phyloP scores from a whole-genome alignment of 2,113 vertebrate genomes.

The Sphyrna mokarran region DNA sequence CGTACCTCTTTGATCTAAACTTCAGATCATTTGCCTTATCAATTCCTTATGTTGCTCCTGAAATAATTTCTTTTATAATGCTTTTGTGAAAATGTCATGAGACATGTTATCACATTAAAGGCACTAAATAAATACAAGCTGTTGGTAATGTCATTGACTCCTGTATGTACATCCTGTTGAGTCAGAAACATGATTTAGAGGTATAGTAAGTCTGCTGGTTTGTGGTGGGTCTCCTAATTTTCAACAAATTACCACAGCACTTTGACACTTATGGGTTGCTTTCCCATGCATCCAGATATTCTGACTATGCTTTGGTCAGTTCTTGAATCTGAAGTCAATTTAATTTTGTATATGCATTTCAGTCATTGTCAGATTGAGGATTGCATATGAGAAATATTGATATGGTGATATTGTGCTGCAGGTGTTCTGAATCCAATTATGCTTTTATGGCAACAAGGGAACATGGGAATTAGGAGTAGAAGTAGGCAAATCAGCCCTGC shows the following conservation, averaged over 20 bases:
- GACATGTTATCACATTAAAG: too few species aligned
- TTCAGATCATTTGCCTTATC: too few species aligned
- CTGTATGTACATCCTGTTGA: neutral
- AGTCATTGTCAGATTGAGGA: neutral
- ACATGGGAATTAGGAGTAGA: too few species aligned
- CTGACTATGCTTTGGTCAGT: neutral
- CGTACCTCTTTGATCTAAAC: too few species aligned
- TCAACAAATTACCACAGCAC: neutral
- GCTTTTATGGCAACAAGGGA: neutral
- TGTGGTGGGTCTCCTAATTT: neutral
- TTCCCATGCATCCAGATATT: neutral
- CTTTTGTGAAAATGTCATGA: too few species aligned
- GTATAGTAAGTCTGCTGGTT: neutral
- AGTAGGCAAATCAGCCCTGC: too few species aligned
- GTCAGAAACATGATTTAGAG: neutral
- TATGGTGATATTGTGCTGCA: too few species aligned
- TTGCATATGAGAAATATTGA: too few species aligned
- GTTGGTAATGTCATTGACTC: neutral
- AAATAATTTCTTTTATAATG: too few species aligned
- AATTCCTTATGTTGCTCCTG: too few species aligned
- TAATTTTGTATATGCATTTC: neutral
- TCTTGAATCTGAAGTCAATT: neutral
- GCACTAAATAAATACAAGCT: too few species aligned
- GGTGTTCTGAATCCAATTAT: neutral
- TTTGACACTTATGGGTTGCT: neutral